Conservation (phyloP, 2,113 vertebrate species). For the Mohoua ochrocephala region DNA sequence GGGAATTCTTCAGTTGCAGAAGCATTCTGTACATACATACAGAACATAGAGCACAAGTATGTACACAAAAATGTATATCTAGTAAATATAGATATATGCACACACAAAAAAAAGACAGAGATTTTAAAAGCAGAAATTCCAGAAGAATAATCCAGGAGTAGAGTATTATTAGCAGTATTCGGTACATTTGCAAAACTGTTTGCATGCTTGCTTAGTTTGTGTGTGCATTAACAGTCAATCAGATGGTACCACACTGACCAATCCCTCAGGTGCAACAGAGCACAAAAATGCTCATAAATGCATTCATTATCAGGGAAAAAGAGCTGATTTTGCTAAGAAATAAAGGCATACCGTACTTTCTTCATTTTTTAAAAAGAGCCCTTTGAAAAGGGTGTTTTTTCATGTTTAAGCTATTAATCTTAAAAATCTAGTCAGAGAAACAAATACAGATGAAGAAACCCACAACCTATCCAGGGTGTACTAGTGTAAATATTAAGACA, state of each 20-base stretch:
- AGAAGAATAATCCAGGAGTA: background rate
- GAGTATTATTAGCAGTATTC: background rate
- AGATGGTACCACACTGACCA: background rate
- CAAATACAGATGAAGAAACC: background rate
- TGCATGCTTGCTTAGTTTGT: background rate
- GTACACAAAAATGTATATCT: background rate
- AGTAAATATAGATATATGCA: background rate
- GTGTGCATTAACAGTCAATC: background rate
- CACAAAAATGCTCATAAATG: background rate
- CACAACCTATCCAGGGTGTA: background rate
- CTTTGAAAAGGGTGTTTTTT: background rate
- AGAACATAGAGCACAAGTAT: background rate
- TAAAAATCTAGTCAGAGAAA: background rate
- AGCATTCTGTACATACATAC: background rate
- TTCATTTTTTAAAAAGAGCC: fast-evolving
- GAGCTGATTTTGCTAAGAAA: background rate
- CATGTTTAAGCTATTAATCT: background rate
- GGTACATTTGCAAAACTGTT: background rate
- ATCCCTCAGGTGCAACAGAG: background rate
- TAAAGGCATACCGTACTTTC: fast-evolving
- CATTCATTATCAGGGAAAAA: background rate
- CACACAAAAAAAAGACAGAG: background rate
- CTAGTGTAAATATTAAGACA: background rate
- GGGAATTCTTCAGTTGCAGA: background rate
- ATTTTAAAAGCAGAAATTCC: background rate